These are phyloP conservation scores for Listrodromus nycthemerus DNA, from an alignment of 2,888 invertebrate species.

Conservation along the genomic window DNA sequence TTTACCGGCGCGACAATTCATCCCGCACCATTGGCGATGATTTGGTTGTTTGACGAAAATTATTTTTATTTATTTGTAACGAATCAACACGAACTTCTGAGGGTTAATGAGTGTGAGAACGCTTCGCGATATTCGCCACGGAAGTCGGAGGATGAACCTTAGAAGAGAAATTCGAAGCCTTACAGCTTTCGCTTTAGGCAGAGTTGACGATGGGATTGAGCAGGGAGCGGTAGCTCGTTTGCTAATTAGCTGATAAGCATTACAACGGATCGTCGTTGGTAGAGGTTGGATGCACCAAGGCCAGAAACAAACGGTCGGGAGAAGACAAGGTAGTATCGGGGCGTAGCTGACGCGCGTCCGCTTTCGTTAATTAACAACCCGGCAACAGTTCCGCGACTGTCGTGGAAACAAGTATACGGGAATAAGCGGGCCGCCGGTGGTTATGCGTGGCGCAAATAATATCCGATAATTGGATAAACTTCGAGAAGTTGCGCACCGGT, in stretches of 20 bases:
- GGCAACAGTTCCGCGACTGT: conserved; percentile 7
- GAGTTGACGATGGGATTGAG: neutral
- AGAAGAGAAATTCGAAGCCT: neutral
- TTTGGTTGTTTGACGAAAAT: no score
- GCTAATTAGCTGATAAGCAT: conserved; percentile 68
- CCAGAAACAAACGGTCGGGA: conserved; percentile 19
- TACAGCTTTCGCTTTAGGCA: neutral
- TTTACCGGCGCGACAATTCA: no score
- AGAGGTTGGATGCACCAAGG: conserved; percentile 3
- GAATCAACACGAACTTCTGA: neutral
- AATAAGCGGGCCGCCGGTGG: neutral
- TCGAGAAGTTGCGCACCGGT: neutral
- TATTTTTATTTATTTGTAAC: no score
- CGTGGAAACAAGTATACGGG: neutral
- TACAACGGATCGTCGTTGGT: conserved; percentile 27
- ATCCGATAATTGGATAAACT: conserved; percentile 5
- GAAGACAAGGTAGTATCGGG: conserved; percentile 14
- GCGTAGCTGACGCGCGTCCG: conserved; percentile 34
- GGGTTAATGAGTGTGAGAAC: neutral
- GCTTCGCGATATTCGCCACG: neutral
- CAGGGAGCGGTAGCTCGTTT: conserved; percentile 24
- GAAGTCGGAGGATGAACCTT: neutral
- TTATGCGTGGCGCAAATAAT: neutral
- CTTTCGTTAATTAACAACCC: conserved; percentile 54
- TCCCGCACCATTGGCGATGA: no score